Evolutionary conservation across 1,140 invertebrate species (phyloP).

Genomic region (Myzus persicae): DNA sequence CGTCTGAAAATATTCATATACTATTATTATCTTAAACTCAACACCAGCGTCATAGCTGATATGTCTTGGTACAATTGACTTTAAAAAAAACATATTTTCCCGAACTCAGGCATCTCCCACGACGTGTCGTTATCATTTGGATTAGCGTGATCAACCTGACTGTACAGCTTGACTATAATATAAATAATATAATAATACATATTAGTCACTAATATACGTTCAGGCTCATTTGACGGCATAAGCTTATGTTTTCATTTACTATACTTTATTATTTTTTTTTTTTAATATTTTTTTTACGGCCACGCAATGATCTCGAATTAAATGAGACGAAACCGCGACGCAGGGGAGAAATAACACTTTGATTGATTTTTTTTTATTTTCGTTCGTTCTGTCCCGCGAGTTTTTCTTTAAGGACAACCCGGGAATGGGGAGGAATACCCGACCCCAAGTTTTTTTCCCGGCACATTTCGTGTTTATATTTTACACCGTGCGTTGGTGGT

Average conservation of each 20-base stretch:
- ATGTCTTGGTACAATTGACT: neutral
- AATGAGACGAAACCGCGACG: constrained; percentile 29
- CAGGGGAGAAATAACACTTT: constrained; percentile 20
- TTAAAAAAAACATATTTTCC: neutral
- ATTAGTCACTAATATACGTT: neutral
- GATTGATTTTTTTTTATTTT: constrained; percentile 50
- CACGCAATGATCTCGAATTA: constrained; percentile 32
- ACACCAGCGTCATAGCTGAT: neutral
- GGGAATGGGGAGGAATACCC: constrained; percentile 31
- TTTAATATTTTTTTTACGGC: neutral
- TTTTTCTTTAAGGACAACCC: neutral
- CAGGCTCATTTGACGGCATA: neutral
- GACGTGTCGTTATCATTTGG: constrained; percentile 1
- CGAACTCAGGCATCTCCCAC: neutral
- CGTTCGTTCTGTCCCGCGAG: neutral
- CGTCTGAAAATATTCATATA: too few relatives aligned
- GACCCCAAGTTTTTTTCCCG: constrained; percentile 24
- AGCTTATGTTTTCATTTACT: neutral
- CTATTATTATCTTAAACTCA: neutral
- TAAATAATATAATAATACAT: neutral
- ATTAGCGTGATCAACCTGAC: neutral
- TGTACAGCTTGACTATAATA: neutral
- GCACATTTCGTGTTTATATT: constrained; percentile 37
- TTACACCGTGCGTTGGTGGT: neutral
- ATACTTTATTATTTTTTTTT: neutral